Conservation (phyloP, 2,888 invertebrate genomes). For the Athripsodes cinereus region DNA sequence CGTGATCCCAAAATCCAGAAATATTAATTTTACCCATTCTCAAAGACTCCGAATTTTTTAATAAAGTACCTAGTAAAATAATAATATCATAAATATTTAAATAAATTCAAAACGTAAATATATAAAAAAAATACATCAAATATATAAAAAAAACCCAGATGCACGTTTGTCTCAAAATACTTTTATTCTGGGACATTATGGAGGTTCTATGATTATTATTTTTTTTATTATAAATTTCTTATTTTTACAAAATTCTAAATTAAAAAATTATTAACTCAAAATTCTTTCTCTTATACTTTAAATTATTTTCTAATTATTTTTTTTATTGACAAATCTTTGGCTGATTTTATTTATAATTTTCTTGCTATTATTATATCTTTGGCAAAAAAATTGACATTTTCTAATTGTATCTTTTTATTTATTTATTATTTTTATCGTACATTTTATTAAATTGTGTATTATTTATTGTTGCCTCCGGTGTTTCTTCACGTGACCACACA, state of each 20-base stretch:
- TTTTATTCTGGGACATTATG: no score
- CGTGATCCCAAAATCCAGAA: not conserved
- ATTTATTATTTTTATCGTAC: conserved; percentile 29
- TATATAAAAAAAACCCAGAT: no score
- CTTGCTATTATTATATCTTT: no score
- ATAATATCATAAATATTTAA: no score
- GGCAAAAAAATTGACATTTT: not conserved
- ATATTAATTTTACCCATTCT: not conserved
- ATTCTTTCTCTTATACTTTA: not conserved
- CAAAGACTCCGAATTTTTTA: not conserved
- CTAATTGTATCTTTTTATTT: conserved; percentile 21
- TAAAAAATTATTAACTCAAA: not conserved
- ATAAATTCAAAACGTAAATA: no score
- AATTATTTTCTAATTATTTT: not conserved
- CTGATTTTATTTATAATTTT: not conserved
- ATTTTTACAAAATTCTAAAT: not conserved
- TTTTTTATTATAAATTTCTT: no score
- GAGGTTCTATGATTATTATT: no score
- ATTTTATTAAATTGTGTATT: conserved; percentile 34
- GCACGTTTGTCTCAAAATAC: no score
- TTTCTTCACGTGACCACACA: not conserved
- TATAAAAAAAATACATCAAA: no score
- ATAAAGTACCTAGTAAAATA: no score
- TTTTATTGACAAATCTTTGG: not conserved
- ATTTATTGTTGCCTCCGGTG: conserved; percentile 12